A percentile compares a stretch with the other conserved stretches of the same genome.
phyloP scores from a whole-genome alignment of 1,140 invertebrate genomes.

The Drosophila ambigua region DNA sequence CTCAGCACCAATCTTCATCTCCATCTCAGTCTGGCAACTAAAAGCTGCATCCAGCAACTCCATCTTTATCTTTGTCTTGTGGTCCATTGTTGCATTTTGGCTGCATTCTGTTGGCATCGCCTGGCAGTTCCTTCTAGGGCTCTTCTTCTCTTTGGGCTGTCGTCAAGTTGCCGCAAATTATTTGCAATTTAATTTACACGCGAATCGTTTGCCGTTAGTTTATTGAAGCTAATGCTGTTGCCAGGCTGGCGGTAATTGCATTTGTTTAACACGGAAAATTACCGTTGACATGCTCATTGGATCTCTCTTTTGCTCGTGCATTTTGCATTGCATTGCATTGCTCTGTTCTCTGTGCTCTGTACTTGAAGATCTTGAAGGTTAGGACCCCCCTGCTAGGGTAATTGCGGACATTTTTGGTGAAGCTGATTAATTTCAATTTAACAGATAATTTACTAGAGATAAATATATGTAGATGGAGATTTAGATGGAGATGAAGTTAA shows the following conservation, averaged over 20 bases:
- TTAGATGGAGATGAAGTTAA: background rate
- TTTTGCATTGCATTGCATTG: slow-evolving; percentile 16
- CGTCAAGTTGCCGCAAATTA: slow-evolving; percentile 64
- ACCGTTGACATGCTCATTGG: slow-evolving; percentile 63
- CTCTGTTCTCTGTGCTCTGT: background rate
- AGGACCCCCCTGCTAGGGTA: slow-evolving; percentile 61
- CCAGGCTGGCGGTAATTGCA: slow-evolving; percentile 59
- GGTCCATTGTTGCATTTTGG: slow-evolving; percentile 16
- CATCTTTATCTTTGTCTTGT: slow-evolving; percentile 20
- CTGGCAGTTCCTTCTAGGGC: background rate
- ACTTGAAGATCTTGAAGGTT: slow-evolving; percentile 56
- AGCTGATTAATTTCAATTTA: slow-evolving; percentile 63
- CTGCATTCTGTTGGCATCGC: no score
- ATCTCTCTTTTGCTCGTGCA: slow-evolving; percentile 26
- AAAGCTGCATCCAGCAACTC: slow-evolving; percentile 34
- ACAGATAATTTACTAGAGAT: slow-evolving; percentile 3
- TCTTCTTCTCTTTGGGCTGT: slow-evolving; percentile 45
- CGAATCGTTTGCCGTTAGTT: slow-evolving; percentile 59
- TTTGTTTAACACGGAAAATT: slow-evolving; percentile 73
- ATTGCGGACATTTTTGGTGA: slow-evolving; percentile 49
- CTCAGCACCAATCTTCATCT: background rate
- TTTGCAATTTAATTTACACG: slow-evolving; percentile 74
- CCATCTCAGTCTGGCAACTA: slow-evolving; percentile 20
- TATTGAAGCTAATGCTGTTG: slow-evolving; percentile 35
- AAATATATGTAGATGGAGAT: background rate